Conservation (phyloP, 2,797 vertebrate genomes). For the Anguilla marmorata region DNA sequence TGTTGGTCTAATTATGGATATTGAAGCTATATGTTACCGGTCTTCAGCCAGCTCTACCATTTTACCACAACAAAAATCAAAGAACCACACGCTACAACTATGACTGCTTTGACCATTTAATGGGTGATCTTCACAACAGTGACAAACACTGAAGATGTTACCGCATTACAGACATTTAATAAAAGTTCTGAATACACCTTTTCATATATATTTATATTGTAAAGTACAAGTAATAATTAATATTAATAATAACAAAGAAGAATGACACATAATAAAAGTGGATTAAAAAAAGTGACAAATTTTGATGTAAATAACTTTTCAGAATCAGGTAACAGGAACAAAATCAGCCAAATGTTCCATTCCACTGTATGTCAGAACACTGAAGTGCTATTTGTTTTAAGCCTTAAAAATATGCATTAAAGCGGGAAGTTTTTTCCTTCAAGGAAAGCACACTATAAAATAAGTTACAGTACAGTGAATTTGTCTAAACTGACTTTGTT, state of each 20-base stretch:
- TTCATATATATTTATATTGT: slow-evolving; percentile 74
- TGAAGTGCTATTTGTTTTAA: slow-evolving; percentile 93
- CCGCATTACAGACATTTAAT: slow-evolving; percentile 77
- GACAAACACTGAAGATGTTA: slow-evolving; percentile 76
- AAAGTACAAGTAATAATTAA: slow-evolving; percentile 79
- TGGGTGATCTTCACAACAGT: slow-evolving; percentile 75
- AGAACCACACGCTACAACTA: not conserved
- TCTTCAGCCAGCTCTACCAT: not conserved
- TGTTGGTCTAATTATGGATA: not conserved
- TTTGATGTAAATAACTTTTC: slow-evolving; percentile 81
- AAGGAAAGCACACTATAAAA: slow-evolving; percentile 99
- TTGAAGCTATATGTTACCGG: not conserved
- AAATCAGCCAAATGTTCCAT: slow-evolving; percentile 87
- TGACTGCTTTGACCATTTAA: slow-evolving; percentile 58
- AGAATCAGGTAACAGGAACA: slow-evolving; percentile 90
- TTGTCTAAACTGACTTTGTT: slow-evolving; percentile 96
- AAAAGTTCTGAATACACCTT: slow-evolving; percentile 77
- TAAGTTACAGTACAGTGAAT: slow-evolving; percentile 99
- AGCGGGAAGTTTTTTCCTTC: slow-evolving; percentile 89
- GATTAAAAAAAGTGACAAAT: slow-evolving; percentile 83
- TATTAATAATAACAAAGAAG: slow-evolving; percentile 73
- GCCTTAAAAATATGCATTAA: slow-evolving; percentile 93
- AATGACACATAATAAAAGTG: slow-evolving; percentile 78
- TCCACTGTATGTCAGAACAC: slow-evolving; percentile 91
- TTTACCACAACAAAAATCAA: not conserved